phyloP scores from a whole-genome alignment of 2,113 vertebrate species.

The Todiramphus chloris region DNA sequence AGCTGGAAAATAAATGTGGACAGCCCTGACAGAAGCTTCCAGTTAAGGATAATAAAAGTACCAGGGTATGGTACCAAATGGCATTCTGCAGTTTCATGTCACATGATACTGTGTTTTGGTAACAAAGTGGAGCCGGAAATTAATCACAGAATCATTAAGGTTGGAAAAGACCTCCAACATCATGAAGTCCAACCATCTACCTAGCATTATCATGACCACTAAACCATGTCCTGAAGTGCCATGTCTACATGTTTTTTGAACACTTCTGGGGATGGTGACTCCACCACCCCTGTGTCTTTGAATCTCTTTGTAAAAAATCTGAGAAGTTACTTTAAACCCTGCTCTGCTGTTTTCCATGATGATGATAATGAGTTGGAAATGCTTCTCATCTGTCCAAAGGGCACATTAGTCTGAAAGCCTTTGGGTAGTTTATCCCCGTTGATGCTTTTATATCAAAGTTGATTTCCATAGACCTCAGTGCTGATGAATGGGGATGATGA shows the following conservation, averaged over 20 bases:
- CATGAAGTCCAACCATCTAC: too few species aligned
- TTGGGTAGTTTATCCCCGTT: not conserved
- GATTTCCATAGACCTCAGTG: not conserved
- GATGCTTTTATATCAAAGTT: not conserved
- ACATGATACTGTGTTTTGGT: not conserved
- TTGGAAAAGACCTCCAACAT: too few species aligned
- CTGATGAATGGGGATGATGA: not conserved
- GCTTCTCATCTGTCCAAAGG: not conserved
- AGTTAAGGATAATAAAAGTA: not conserved
- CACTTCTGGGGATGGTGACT: too few species aligned
- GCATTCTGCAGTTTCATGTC: not conserved
- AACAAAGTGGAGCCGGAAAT: slow-evolving; percentile 30
- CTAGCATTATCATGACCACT: too few species aligned
- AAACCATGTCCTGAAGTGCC: too few species aligned
- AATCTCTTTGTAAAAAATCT: not conserved
- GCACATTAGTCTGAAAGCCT: not conserved
- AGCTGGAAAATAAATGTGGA: not conserved
- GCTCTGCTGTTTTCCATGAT: not conserved
- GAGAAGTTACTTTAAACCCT: not conserved
- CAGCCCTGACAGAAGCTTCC: not conserved
- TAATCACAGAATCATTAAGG: not conserved
- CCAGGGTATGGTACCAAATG: not conserved
- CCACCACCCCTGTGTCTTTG: rapidly evolving
- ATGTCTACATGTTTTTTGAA: too few species aligned
- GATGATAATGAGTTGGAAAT: not conserved